A percentile compares a stretch with the other conserved stretches of the same genome.
Conservation (phyloP, 2,888 invertebrate genomes). For the Hypena proboscidalis region DNA sequence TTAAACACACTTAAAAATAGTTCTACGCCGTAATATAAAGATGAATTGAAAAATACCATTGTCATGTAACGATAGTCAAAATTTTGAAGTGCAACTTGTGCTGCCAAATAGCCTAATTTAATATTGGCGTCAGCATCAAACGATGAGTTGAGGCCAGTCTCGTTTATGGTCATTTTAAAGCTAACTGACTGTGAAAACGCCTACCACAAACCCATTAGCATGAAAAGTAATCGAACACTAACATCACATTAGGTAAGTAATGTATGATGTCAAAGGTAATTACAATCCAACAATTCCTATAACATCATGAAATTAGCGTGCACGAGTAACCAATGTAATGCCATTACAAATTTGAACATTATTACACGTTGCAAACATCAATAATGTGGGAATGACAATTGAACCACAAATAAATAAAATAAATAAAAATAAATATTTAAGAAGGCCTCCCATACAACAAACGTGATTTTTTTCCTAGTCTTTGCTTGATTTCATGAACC, state of each 20-base stretch:
- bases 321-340: no score
- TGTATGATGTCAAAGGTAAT: no score
- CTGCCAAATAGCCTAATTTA: conserved; percentile 56
- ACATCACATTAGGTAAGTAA: conserved; percentile 3
- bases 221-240: neutral
- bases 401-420: no score
- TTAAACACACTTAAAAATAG: conserved; percentile 56
- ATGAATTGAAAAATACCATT: conserved; percentile 62
- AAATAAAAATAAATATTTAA: no score
- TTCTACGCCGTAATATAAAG: conserved; percentile 52
- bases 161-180: conserved; percentile 4
- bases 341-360: no score
- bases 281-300: no score
- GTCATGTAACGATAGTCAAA: conserved; percentile 66
- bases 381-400: no score
- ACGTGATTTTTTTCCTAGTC: no score
- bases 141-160: neutral
- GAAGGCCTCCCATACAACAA: no score
- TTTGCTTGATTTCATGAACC: no score
- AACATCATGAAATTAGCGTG: no score
- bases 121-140: conserved; percentile 13
- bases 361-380: no score
- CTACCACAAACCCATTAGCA: neutral
- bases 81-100: conserved; percentile 60
- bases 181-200: neutral